These are phyloP conservation scores for Aspidoscelis tigris DNA, from an alignment of 2,113 vertebrate genomes.

Conservation along the genomic window DNA sequence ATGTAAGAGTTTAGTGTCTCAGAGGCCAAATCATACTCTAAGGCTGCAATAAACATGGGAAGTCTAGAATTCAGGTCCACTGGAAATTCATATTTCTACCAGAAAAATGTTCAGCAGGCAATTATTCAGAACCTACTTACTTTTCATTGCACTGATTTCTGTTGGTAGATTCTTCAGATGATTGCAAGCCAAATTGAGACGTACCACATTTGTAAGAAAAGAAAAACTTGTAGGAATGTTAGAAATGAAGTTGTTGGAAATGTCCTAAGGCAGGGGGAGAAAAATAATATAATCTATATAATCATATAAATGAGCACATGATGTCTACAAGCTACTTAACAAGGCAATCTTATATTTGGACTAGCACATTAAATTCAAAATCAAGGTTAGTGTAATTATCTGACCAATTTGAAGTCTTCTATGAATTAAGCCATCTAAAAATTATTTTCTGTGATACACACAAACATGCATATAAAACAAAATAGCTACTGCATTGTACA, in stretches of 20 bases:
- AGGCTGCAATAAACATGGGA: too few relatives aligned
- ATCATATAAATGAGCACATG: background rate
- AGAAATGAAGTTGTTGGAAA: constrained; percentile 87
- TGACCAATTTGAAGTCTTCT: background rate
- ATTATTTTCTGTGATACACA: too few relatives aligned
- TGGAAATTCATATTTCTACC: background rate
- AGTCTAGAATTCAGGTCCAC: background rate
- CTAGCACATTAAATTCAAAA: background rate
- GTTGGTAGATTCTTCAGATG: constrained; percentile 84
- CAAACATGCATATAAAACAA: too few relatives aligned
- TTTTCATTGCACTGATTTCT: constrained; percentile 84
- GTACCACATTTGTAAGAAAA: constrained; percentile 77
- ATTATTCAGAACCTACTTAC: constrained; percentile 71
- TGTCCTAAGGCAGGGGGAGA: constrained; percentile 78
- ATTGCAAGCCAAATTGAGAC: constrained; percentile 86
- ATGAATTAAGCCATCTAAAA: too few relatives aligned
- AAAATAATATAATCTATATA: constrained; percentile 7
- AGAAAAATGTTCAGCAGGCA: background rate
- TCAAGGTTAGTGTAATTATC: background rate
- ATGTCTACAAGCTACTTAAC: background rate
- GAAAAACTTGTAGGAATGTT: constrained; percentile 82
- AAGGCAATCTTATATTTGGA: background rate
- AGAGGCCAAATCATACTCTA: too few relatives aligned
- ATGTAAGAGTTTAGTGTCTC: too few relatives aligned
- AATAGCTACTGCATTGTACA: too few relatives aligned